Base-by-base conservation (phyloP, 2,797 vertebrate species). In the Pipistrellus pipistrellus region DNA sequence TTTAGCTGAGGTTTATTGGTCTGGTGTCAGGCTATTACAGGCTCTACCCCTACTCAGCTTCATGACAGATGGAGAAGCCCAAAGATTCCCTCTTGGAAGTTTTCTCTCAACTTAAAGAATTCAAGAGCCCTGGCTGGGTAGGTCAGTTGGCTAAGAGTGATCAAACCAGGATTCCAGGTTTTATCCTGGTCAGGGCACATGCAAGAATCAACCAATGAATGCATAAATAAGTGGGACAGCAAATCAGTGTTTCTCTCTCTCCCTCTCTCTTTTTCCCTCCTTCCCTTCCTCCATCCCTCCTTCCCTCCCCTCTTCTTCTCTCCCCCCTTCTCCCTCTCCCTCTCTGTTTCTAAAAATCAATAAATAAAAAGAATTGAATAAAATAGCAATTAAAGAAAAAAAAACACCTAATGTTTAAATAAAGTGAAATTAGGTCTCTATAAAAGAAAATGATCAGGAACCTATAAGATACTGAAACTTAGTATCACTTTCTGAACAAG, bases 341-440 rank as follows among this genome's bases (percentile, higher is more conserved):
- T 41, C 38, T 41, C 25, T 59, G 4, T 64, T 6, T 64, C 62
- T 64, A 64, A 64, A 64, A 64, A 64, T 17, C 14, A 64, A 64
- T 17, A n/a, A 64, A 66, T 64, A n/a, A 66, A 66, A 90, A 86
- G 44, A 89, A 66, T 73, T 83, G 35, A 77, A 41, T 66, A 77
- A 95, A 81, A 93, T 23, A 68, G 21, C 25, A 90, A n/a, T 2
- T 30, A 21, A 84, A 91, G 30, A 35, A 35, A 35, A 77, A 77
- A 23, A 8, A 41, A 41, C 6, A 41, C 38, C 21, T 92, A 17
- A 73, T 72, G 5, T 57, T 38, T 59, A 72, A 85, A 89, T 7
- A 84, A 82, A 86, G 32, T 68, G 9, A 86, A 92, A 86, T 66
- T 73, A 88, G 57, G 27, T 88, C 41, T 69, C 46, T 23, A 78